Percentiles rank a stretch among this genome's conserved stretches.
Conservation (phyloP, 2,113 vertebrate species). For the Sporophila hypoxantha region DNA sequence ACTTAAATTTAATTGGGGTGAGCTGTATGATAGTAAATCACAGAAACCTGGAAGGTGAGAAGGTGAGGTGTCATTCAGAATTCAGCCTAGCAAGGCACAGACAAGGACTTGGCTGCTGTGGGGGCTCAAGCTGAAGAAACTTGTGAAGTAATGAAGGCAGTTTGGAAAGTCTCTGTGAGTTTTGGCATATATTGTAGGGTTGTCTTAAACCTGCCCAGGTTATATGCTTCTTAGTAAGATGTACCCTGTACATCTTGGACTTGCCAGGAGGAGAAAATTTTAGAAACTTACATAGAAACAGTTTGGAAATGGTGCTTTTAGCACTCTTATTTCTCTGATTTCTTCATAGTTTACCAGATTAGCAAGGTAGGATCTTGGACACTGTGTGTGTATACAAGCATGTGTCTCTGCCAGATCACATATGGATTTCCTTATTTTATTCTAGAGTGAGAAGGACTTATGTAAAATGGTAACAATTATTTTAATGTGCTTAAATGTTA, state of each 20-base stretch:
- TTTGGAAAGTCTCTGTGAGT: neutral
- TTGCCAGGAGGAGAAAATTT: neutral
- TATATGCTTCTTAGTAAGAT: neutral
- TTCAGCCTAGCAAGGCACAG: neutral
- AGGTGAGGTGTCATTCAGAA: neutral
- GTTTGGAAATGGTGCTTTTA: neutral
- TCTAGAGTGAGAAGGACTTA: neutral
- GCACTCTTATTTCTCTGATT: neutral
- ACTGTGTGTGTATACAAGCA: neutral
- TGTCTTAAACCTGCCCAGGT: neutral
- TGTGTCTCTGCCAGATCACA: neutral
- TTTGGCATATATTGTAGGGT: neutral
- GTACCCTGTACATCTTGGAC: neutral
- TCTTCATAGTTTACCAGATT: neutral
- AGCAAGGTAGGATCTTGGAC: neutral
- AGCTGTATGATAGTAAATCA: neutral
- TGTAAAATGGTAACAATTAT: neutral
- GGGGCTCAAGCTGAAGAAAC: neutral
- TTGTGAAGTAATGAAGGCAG: neutral
- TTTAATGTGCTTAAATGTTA: neutral
- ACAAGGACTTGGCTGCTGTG: neutral
- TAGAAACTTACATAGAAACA: neutral
- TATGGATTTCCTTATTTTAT: neutral
- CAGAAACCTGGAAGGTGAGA: neutral
- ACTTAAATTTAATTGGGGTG: neutral